These are phyloP conservation scores for Trematocara variabile DNA, from an alignment of 2,113 vertebrate genomes.

Conservation along the genomic window DNA sequence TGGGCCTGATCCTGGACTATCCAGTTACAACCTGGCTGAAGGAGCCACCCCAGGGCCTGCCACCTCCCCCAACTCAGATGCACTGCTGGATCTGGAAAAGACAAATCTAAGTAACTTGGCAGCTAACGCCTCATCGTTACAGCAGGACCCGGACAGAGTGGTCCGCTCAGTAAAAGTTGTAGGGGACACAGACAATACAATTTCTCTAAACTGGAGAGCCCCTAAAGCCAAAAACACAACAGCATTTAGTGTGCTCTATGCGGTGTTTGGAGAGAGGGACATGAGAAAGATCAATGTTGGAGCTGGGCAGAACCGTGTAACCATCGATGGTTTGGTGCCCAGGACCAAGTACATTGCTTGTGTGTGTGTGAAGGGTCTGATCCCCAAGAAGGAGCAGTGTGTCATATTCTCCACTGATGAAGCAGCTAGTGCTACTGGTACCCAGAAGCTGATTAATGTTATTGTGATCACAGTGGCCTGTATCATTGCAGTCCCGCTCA, in stretches of 20 bases:
- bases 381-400: constrained; percentile 92
- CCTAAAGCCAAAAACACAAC: constrained; percentile 84
- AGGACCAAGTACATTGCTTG: constrained; percentile 94
- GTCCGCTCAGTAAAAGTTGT: constrained; percentile 90
- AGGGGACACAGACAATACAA: constrained; percentile 88
- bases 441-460: constrained; percentile 92
- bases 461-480: constrained; percentile 94
- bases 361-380: constrained; percentile 84
- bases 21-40: constrained; percentile 54
- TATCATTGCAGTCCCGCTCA: constrained; percentile 89
- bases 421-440: constrained; percentile 84
- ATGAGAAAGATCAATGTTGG: constrained; percentile 86
- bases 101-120: constrained; percentile 77
- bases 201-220: constrained; percentile 87
- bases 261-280: constrained; percentile 86
- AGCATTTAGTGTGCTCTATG: constrained; percentile 86
- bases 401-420: constrained; percentile 94
- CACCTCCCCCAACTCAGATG: constrained; percentile 50
- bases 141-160: constrained; percentile 76
- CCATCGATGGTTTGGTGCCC: constrained; percentile 84
- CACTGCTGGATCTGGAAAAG: constrained; percentile 69
- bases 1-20: constrained; percentile 35
- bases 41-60: constrained; percentile 51
- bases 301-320: constrained; percentile 84
- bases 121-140: constrained; percentile 74